Evolutionary conservation across 2,888 invertebrate genomes (phyloP).

Genomic region (Hypomecis punctinalis): DNA sequence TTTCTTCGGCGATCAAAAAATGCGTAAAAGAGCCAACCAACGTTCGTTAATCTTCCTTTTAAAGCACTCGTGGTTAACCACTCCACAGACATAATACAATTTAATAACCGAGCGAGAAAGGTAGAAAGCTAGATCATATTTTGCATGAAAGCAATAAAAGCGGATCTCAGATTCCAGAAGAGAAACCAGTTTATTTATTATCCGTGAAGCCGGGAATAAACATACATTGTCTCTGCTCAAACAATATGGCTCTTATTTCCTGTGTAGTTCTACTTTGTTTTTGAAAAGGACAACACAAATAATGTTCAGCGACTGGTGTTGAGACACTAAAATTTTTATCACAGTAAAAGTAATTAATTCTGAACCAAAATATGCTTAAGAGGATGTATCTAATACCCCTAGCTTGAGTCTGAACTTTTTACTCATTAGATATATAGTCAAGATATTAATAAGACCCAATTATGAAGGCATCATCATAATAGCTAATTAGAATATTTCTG

Average conservation of each 20-base stretch:
- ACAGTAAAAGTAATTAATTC: too few species aligned
- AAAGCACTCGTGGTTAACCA: neutral
- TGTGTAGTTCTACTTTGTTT: neutral
- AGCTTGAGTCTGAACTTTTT: too few species aligned
- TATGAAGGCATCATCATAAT: too few species aligned
- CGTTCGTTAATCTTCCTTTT: neutral
- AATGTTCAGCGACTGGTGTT: too few species aligned
- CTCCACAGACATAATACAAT: slow-evolving; percentile 25
- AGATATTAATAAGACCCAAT: too few species aligned
- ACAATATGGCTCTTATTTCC: slow-evolving; percentile 11
- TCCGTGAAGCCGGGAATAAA: slow-evolving; percentile 20
- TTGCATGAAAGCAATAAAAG: slow-evolving; percentile 37
- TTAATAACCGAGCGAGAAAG: slow-evolving; percentile 31
- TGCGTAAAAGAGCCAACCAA: too few species aligned
- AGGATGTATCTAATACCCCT: too few species aligned
- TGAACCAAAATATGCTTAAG: too few species aligned
- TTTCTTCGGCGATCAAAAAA: too few species aligned
- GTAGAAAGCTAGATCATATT: slow-evolving; percentile 34
- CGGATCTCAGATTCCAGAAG: slow-evolving; percentile 31
- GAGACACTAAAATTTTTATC: too few species aligned
- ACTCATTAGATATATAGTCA: too few species aligned
- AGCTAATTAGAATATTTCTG: too few species aligned
- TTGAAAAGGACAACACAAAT: neutral
- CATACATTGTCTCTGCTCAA: slow-evolving; percentile 27
- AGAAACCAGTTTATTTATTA: slow-evolving; percentile 32